A percentile compares a stretch with the other conserved stretches of the same genome.
These are phyloP conservation scores for Euura lappo DNA, from an alignment of 1,140 invertebrate species.

Conservation along the genomic window DNA sequence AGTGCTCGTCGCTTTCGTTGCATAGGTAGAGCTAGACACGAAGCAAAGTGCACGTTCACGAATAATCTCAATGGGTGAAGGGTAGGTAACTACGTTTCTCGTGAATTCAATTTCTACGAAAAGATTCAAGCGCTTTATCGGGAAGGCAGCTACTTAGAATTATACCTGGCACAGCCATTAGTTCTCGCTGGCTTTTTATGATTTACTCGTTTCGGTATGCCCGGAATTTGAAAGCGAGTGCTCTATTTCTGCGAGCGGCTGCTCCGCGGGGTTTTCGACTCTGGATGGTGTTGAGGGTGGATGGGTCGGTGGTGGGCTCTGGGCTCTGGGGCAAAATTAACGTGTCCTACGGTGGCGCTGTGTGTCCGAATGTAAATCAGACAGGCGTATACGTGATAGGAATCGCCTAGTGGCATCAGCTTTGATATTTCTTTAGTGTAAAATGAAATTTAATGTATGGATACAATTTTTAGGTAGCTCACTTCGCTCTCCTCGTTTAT, in stretches of 20 bases:
- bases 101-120: background rate
- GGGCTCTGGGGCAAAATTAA: constrained; percentile 12
- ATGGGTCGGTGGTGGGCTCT: background rate
- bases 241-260: constrained; percentile 9
- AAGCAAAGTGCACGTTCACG: too few relatives aligned
- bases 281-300: background rate
- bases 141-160: background rate
- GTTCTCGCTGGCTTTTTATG: constrained; percentile 6
- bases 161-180: background rate
- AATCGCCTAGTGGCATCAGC: constrained; percentile 12
- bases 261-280: background rate
- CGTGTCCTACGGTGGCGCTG: constrained; percentile 8
- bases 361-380: constrained; percentile 15
- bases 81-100: background rate
- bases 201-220: constrained; percentile 6
- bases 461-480: background rate
- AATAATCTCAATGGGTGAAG: background rate
- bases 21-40: too few relatives aligned
- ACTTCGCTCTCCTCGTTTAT: background rate
- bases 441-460: constrained; percentile 4
- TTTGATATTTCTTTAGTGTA: background rate
- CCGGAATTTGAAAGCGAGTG: constrained; percentile 8
- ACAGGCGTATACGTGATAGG: constrained; percentile 6
- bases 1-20: too few relatives aligned
- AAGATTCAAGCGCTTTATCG: background rate